A percentile compares a stretch with the other conserved stretches of the same genome.
These are phyloP conservation scores for Ivindomyrus marchei DNA, from an alignment of 2,113 vertebrate genomes.

Conservation along the genomic window DNA sequence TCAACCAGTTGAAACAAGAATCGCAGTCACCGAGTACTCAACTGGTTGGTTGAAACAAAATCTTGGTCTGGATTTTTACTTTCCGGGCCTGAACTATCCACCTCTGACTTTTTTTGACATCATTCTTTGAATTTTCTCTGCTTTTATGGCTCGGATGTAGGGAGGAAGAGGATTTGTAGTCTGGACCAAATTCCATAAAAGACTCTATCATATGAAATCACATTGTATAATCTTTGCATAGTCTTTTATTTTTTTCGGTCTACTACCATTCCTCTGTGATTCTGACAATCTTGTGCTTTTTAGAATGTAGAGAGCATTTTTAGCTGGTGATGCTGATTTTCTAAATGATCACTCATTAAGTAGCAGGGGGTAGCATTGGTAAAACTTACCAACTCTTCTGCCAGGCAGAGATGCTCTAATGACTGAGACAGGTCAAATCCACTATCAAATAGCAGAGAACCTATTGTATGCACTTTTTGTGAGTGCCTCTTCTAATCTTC, in stretches of 20 bases:
- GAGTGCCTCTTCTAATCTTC: neutral
- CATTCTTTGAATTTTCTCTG: neutral
- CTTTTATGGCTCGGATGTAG: too few relatives aligned
- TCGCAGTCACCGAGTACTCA: neutral
- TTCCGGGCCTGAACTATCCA: neutral
- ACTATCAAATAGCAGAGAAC: neutral
- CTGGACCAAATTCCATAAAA: neutral
- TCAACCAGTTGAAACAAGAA: neutral
- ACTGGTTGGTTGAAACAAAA: neutral
- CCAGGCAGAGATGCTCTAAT: neutral
- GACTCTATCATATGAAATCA: neutral
- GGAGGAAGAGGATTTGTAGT: neutral
- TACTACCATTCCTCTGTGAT: neutral
- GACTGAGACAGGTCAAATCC: neutral
- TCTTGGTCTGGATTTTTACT: neutral
- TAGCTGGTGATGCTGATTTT: neutral
- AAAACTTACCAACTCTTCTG: neutral
- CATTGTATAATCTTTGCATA: neutral
- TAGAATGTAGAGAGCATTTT: neutral
- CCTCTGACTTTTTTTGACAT: neutral
- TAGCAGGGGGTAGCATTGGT: neutral
- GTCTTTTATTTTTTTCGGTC: neutral
- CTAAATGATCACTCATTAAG: neutral
- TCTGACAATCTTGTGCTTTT: neutral
- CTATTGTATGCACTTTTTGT: neutral